phyloP scores from a whole-genome alignment of 2,113 vertebrate species.

The Empidonax traillii region DNA sequence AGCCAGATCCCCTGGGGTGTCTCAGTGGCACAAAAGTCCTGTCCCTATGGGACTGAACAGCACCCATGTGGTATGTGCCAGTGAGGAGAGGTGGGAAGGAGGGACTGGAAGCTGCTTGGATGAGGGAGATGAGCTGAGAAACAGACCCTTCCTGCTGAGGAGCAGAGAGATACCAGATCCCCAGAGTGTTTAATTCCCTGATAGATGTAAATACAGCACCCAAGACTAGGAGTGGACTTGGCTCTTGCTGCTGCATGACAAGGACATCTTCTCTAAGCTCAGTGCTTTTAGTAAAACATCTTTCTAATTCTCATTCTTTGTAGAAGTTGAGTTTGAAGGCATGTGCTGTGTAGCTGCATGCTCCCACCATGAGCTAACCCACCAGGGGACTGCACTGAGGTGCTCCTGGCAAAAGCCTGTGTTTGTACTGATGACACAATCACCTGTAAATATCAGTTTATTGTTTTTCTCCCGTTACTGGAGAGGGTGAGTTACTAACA shows the following conservation, averaged over 20 bases:
- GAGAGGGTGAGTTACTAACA: neutral
- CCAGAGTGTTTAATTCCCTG: neutral
- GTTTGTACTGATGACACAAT: neutral
- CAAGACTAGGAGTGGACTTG: neutral
- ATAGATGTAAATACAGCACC: neutral
- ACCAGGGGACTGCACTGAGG: neutral
- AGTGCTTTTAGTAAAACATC: neutral
- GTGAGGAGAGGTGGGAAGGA: fast-evolving
- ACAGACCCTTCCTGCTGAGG: neutral
- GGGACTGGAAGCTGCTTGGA: neutral
- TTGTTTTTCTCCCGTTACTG: neutral
- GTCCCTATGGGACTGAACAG: neutral
- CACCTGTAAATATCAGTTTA: neutral
- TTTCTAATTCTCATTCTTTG: neutral
- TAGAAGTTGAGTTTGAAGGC: neutral
- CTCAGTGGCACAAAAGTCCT: neutral
- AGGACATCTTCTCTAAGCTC: neutral
- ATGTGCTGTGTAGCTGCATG: neutral
- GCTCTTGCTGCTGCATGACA: neutral
- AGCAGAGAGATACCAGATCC: neutral
- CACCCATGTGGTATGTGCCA: neutral
- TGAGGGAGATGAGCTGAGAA: neutral
- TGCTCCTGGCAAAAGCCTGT: neutral
- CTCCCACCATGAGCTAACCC: neutral
- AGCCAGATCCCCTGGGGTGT: neutral